Evolutionary conservation across 2,888 invertebrate genomes (phyloP).

Genomic region (Sarcophaga caerulescens): DNA sequence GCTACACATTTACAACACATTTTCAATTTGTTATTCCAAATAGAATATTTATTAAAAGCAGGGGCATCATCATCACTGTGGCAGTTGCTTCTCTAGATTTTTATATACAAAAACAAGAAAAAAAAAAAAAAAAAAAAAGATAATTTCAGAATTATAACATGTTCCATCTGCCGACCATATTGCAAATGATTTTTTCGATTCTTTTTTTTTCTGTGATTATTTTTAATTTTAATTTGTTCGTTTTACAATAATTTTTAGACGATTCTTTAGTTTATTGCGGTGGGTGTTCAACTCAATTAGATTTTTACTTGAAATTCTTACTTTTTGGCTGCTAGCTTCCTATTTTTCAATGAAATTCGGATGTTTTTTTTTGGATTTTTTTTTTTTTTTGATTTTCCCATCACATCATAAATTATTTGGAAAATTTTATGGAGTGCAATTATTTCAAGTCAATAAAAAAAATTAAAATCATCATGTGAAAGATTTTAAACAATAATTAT

Average conservation of each 20-base stretch:
- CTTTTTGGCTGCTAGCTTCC: background rate
- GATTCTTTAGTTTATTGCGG: background rate
- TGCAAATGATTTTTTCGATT: slow-evolving; percentile 45
- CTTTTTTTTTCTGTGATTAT: slow-evolving; percentile 1
- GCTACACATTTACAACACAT: slow-evolving; percentile 31
- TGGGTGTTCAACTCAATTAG: background rate
- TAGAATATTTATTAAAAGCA: slow-evolving; percentile 18
- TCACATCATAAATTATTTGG: slow-evolving; percentile 35
- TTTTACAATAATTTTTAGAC: background rate
- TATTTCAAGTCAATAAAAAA: slow-evolving; percentile 45
- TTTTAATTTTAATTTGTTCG: background rate
- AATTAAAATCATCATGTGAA: background rate
- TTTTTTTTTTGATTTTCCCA: background rate
- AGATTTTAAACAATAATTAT: slow-evolving; percentile 28
- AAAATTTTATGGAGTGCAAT: slow-evolving; percentile 46
- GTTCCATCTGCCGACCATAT: slow-evolving; percentile 60
- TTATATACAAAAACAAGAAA: slow-evolving; percentile 6
- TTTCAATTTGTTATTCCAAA: slow-evolving; percentile 10
- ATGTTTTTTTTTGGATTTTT: background rate
- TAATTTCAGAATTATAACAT: slow-evolving; percentile 30
- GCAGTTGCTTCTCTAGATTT: background rate
- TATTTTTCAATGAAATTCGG: slow-evolving; percentile 5
- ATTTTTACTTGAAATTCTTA: background rate
- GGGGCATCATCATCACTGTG: background rate
- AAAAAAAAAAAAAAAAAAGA: too few species aligned